Percentiles rank a stretch among this genome's conserved stretches.
These are phyloP conservation scores for Caenorhabditis virilis DNA, from an alignment of 2,888 invertebrate genomes.

Conservation along the genomic window DNA sequence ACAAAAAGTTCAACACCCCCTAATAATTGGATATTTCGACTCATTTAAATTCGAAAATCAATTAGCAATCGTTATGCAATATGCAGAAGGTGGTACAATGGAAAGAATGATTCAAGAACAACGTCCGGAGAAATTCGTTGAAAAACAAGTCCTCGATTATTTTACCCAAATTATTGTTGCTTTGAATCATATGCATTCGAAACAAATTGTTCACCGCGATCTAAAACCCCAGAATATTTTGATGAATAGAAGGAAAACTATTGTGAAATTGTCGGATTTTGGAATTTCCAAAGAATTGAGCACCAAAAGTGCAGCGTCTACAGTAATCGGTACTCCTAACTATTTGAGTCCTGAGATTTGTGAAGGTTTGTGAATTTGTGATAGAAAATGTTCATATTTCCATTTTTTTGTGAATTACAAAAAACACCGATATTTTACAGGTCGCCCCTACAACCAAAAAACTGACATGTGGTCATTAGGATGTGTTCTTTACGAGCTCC, in stretches of 20 bases:
- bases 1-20: slow-evolving; percentile 78
- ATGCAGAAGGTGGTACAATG: slow-evolving; percentile 74
- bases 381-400: no score
- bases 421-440: slow-evolving; percentile 24
- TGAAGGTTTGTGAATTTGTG: slow-evolving; percentile 77
- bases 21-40: slow-evolving; percentile 79
- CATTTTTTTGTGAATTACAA: slow-evolving; percentile 67
- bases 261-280: slow-evolving; percentile 56
- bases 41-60: slow-evolving; percentile 72
- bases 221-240: slow-evolving; percentile 85
- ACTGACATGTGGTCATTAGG: slow-evolving; percentile 87
- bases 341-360: slow-evolving; percentile 86
- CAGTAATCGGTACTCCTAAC: slow-evolving; percentile 80
- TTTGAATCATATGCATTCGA: slow-evolving; percentile 80
- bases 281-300: slow-evolving; percentile 57
- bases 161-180: slow-evolving; percentile 77
- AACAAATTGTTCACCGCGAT: slow-evolving; percentile 82
- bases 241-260: slow-evolving; percentile 75
- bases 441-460: slow-evolving; percentile 75
- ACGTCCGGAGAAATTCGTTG: slow-evolving; percentile 74
- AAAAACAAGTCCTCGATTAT: slow-evolving; percentile 73
- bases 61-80: slow-evolving; percentile 78
- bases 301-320: slow-evolving; percentile 72
- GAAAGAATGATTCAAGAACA: slow-evolving; percentile 69
- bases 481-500: slow-evolving; percentile 79